A percentile compares a stretch with the other conserved stretches of the same genome.
These are phyloP conservation scores for Ditylenchus dipsaci DNA, from an alignment of 1,140 invertebrate genomes.

Conservation along the genomic window DNA sequence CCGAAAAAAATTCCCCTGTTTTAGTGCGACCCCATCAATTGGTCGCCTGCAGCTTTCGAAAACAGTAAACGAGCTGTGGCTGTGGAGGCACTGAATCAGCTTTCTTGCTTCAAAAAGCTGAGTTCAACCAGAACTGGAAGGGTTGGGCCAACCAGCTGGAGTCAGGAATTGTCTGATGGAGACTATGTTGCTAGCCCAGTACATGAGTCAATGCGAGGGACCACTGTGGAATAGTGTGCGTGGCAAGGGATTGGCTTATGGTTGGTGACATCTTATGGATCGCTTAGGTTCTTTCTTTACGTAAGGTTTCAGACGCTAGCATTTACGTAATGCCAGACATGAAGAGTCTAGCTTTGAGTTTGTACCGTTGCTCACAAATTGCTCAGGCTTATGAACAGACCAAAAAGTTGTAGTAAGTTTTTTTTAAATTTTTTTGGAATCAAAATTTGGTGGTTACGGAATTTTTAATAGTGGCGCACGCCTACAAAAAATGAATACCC, in stretches of 20 bases:
- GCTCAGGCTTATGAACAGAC: conserved; percentile 73
- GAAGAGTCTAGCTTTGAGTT: conserved; percentile 69
- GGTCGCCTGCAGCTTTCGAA: background rate
- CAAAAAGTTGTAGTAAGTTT: conserved; percentile 69
- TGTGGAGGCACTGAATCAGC: conserved; percentile 77
- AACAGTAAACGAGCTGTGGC: conserved; percentile 64
- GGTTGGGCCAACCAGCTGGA: background rate
- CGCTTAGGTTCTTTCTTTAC: no score
- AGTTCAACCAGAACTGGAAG: conserved; percentile 65
- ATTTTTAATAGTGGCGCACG: no score
- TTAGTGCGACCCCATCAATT: conserved; percentile 11
- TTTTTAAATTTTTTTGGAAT: background rate
- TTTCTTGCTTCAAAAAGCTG: conserved; percentile 67
- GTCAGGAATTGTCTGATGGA: conserved; percentile 8
- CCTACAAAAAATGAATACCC: no score
- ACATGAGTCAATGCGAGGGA: conserved; percentile 79
- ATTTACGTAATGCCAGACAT: conserved; percentile 62
- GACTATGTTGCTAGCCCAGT: conserved; percentile 65
- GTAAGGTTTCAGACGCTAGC: background rate
- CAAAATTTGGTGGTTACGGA: no score
- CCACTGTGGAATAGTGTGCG: conserved; percentile 80
- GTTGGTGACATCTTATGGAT: no score
- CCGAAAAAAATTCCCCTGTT: background rate
- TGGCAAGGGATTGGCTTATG: conserved; percentile 78
- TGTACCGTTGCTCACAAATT: conserved; percentile 72